Evolutionary conservation across 2,113 vertebrate genomes (phyloP).

Genomic region (Notarius quadriscutis): DNA sequence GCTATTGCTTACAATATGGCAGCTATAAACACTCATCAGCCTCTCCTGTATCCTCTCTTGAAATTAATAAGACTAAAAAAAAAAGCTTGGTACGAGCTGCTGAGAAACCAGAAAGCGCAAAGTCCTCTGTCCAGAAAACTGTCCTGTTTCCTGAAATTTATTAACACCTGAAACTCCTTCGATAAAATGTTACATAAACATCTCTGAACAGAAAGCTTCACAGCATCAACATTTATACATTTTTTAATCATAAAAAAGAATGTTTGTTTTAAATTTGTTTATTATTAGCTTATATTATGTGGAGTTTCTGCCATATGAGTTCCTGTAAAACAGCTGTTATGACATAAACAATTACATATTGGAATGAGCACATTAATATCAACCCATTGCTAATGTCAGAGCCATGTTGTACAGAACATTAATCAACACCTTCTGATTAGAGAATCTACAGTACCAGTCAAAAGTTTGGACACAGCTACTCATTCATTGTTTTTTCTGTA

Average conservation of each 20-base stretch:
- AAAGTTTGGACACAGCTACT: too few species aligned
- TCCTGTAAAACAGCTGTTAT: not conserved
- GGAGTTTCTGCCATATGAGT: not conserved
- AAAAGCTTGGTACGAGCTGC: not conserved
- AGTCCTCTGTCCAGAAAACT: not conserved
- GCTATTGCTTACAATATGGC: not conserved
- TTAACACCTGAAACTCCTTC: not conserved
- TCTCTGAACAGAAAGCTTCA: not conserved
- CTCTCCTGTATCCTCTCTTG: not conserved
- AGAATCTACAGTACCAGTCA: not conserved
- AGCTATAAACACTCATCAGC: not conserved
- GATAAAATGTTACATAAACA: not conserved
- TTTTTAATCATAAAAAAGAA: not conserved
- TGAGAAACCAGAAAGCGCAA: not conserved
- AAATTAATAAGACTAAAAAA: not conserved
- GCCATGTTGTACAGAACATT: not conserved
- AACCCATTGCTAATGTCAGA: not conserved
- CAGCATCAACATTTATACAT: not conserved
- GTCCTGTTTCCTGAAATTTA: not conserved
- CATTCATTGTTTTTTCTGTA: too few species aligned
- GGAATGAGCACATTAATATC: not conserved
- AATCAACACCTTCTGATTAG: not conserved
- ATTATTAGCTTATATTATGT: not conserved
- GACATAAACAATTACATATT: not conserved
- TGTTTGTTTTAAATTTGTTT: not conserved